These are phyloP conservation scores for Unio pictorum DNA, from an alignment of 2,888 invertebrate genomes.

Conservation along the genomic window DNA sequence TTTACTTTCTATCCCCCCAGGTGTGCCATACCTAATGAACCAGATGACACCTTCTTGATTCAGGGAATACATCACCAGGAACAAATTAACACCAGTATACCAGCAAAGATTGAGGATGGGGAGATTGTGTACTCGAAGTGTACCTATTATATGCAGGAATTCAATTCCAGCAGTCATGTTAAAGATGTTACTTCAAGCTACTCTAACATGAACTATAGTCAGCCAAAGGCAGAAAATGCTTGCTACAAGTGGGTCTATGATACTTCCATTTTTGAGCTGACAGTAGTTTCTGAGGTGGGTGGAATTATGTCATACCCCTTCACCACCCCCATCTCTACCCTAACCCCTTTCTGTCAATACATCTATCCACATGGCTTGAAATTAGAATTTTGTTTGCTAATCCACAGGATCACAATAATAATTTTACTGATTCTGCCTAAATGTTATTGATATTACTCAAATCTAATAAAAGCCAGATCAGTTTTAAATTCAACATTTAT, in stretches of 20 bases:
- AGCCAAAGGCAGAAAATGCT: background rate
- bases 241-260: constrained; percentile 5
- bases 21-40: constrained; percentile 3
- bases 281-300: constrained; percentile 1
- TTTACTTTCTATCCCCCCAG: background rate
- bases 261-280: constrained; percentile 3
- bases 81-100: background rate
- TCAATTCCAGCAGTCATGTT: no score
- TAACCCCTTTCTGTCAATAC: no score
- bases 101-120: background rate
- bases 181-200: background rate
- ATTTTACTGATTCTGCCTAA: no score
- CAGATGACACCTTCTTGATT: constrained; percentile 2
- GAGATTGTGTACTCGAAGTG: background rate
- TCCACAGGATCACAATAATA: no score
- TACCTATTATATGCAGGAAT: background rate
- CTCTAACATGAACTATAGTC: background rate
- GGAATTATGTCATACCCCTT: no score
- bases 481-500: no score
- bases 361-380: no score
- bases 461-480: no score
- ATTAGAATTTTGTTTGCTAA: no score
- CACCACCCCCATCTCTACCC: no score
- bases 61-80: background rate
- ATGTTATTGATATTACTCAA: no score